A percentile compares a stretch with the other conserved stretches of the same genome.
Conservation (phyloP, 1,140 invertebrate genomes). For the Hirudo medicinalis region DNA sequence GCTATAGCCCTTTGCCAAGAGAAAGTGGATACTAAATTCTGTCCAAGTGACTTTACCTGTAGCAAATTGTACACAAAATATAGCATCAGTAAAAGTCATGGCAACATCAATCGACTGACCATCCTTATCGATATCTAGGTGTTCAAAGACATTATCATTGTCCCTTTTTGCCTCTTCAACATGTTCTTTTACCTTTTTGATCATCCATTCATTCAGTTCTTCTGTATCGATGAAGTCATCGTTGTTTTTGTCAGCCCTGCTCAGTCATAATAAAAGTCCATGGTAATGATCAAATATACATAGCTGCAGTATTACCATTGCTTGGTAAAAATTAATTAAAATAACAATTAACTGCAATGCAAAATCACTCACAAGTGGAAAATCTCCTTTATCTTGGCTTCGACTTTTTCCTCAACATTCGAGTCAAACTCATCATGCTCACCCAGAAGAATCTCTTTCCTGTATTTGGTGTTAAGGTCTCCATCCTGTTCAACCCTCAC, state of each 20-base stretch:
- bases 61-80: conserved; percentile 25
- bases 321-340: not conserved
- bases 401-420: conserved; percentile 5
- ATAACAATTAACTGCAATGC: not conserved
- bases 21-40: conserved; percentile 61
- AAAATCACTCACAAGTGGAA: conserved; percentile 3
- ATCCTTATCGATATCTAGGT: conserved; percentile 59
- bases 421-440: conserved; percentile 22
- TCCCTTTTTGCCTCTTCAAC: conserved; percentile 56
- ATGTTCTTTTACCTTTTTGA: conserved; percentile 58
- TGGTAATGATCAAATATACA: not conserved
- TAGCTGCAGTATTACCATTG: not conserved
- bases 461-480: conserved; percentile 37
- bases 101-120: conserved; percentile 37
- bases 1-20: conserved; percentile 54
- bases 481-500: conserved; percentile 39
- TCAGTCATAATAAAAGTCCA: conserved; percentile 27
- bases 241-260: conserved; percentile 54
- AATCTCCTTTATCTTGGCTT: conserved; percentile 3
- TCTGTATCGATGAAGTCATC: conserved; percentile 50
- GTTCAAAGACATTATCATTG: conserved; percentile 58
- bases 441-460: conserved; percentile 39
- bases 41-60: conserved; percentile 61
- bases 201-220: conserved; percentile 59
- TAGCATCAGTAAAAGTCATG: too few species aligned